Evolutionary conservation across 2,797 vertebrate species (phyloP), one percentile per base, ranked within the genome.

Genomic region (Apogon talboti): DNA sequence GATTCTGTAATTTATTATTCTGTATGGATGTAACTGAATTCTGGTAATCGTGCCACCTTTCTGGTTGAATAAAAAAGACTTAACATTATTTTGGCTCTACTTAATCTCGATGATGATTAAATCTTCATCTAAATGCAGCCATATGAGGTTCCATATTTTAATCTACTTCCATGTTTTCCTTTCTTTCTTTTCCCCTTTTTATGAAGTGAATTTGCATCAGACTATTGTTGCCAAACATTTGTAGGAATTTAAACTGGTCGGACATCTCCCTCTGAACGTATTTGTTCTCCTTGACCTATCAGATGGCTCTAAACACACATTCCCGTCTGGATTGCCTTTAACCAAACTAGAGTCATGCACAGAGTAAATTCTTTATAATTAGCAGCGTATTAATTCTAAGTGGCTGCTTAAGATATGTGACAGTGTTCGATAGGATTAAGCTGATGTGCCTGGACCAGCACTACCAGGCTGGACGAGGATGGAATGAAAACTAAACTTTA

Each of bases 221-320:
- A 21, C 18, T 63, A 64, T 66, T 74, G 46, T 66, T 66, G 49
- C 61, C 64, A 73, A 75, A 80, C 41, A 33, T 66, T 74, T 21
- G 40, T 28, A 38, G 33, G 37, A 68, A 78, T 74, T 70, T 69
- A 69, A 87, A 62, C 43, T 0, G 41, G n/a, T 52, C 54, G 15
- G 79, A 79, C 71, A 47, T 86, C 30, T 75, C 60, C 50, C 66
- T 56, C 49, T 75, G 66, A 87, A 66, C 15, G 5, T 18, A 72
- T 87, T 91, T 83, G 65, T 90, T 89, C 84, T 79, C 71, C 82
- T 85, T 88, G 86, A 86, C 85, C 76, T 79, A 68, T 82, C 50
- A 62, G 38, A 74, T 78, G 69, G 78, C 11, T 6, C 60, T 76
- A 47, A 21, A 72, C 15, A 62, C 45, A 63, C 51, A 13, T 60